Evolutionary conservation across 2,113 vertebrate genomes (phyloP), one percentile per base, ranked within the genome.

Genomic region (Rafetus swinhoei): DNA sequence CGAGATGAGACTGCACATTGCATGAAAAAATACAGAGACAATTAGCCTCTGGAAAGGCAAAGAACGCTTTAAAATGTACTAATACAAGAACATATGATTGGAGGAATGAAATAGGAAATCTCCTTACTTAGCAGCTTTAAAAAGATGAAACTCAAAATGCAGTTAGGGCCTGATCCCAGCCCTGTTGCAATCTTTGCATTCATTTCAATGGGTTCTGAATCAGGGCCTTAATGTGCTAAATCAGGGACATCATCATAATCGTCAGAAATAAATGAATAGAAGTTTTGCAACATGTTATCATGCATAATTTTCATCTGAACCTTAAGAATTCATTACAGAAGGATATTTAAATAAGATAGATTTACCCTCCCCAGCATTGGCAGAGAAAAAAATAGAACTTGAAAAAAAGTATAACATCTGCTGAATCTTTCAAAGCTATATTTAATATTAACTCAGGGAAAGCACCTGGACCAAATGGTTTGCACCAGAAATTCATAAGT

Each of bases 401-500:
- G 87, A 87, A 91, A 79, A 88, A 96, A 86, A 94, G 60, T 0
- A 2, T 84, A 97, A 93, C 82, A 92, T 97, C 87, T 95, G 93
- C 56, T 91, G 62, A 94, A 93, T 54, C 97, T 97, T 96, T 92
- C 93, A 87, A 59, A 88, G 82, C 79, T 95, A 50, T 94, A 82
- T 96, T 96, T 97, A 95, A 90, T 93, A 80, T 82, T 94, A 88
- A 88, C 86, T 93, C 92, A 82, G 92, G 91, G 93, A 89, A 95
- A 95, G 86, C 94, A 97, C 96, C 96, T 96, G 94, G 91, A 45
- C 85, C 39, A 85, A 88, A 83, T 86, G 53, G 55, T 94, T 96
- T 86, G 94, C 93, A 94, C 92, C 72, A 94, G 95, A 92, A 93
- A 84, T 11, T n/a, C 81, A 1, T 87, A 90, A 91, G 74, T 86